These are phyloP conservation scores for Steinernema khuongi DNA, from an alignment of 1,140 invertebrate genomes.

Conservation along the genomic window DNA sequence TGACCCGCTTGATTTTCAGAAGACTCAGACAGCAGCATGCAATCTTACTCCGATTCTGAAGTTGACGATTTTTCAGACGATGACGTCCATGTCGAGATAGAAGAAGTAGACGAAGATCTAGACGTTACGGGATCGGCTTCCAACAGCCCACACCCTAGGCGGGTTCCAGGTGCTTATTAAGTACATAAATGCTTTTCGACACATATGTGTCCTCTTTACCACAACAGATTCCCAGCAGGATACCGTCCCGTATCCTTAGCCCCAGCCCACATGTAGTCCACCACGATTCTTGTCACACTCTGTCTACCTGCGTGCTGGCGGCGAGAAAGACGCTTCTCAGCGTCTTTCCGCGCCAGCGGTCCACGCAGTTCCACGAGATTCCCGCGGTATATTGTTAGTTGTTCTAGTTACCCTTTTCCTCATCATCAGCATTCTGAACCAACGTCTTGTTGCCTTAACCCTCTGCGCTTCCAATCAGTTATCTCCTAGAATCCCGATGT, in stretches of 20 bases:
- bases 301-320: too few relatives aligned
- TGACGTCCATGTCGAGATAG: background rate
- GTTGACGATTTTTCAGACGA: background rate
- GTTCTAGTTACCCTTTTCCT: background rate
- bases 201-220: background rate
- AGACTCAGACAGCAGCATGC: too few relatives aligned
- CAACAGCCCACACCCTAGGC: background rate
- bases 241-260: too few relatives aligned
- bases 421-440: background rate
- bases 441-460: background rate
- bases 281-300: too few relatives aligned
- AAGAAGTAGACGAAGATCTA: background rate
- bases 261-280: too few relatives aligned
- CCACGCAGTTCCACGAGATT: background rate
- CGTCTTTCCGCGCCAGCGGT: too few relatives aligned
- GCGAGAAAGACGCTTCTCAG: too few relatives aligned
- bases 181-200: too few relatives aligned
- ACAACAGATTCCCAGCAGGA: too few relatives aligned
- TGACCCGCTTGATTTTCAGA: too few relatives aligned
- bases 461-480: background rate
- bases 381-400: background rate
- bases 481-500: slow-evolving; percentile 1
- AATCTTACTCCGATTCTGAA: too few relatives aligned
- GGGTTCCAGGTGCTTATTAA: background rate
- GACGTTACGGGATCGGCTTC: background rate